Percentiles rank a stretch among this genome's conserved stretches.
Conservation (phyloP, 1,140 invertebrate species). For the Diabrotica undecimpunctata region DNA sequence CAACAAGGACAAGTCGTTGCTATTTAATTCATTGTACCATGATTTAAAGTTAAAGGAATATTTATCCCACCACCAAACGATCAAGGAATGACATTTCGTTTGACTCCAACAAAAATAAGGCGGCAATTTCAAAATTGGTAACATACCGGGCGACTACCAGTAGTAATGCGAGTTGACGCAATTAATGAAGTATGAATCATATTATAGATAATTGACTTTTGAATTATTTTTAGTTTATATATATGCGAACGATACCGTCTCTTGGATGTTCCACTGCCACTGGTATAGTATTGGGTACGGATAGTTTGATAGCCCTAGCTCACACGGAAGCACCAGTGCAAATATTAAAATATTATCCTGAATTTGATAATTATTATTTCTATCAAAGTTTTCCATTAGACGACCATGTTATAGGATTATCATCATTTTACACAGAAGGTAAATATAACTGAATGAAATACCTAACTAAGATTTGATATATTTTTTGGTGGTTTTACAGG, state of each 20-base stretch:
- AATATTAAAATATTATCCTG: constrained; percentile 38
- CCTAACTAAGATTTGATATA: too few relatives aligned
- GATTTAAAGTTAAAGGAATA: too few relatives aligned
- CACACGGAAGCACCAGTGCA: constrained; percentile 31
- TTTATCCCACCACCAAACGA: too few relatives aligned
- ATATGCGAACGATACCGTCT: constrained; percentile 30
- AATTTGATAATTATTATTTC: constrained; percentile 39
- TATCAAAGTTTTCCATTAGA: constrained; percentile 38
- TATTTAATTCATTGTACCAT: too few relatives aligned
- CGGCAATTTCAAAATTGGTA: too few relatives aligned
- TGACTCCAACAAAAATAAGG: too few relatives aligned
- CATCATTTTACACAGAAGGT: constrained; percentile 40
- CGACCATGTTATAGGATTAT: constrained; percentile 31
- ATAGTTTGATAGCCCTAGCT: constrained; percentile 38
- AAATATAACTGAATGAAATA: constrained; percentile 15
- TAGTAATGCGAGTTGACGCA: too few relatives aligned
- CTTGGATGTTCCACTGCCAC: constrained; percentile 35
- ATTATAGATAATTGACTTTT: too few relatives aligned
- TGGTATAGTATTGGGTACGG: constrained; percentile 33
- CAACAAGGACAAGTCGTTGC: too few relatives aligned
- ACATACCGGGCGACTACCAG: too few relatives aligned
- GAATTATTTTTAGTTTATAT: constrained; percentile 34
- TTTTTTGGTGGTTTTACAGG: constrained; percentile 8
- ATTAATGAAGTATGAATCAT: too few relatives aligned
- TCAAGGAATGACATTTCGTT: too few relatives aligned